phyloP scores from a whole-genome alignment of 2,797 vertebrate species.

The Chloroceryle amazona region DNA sequence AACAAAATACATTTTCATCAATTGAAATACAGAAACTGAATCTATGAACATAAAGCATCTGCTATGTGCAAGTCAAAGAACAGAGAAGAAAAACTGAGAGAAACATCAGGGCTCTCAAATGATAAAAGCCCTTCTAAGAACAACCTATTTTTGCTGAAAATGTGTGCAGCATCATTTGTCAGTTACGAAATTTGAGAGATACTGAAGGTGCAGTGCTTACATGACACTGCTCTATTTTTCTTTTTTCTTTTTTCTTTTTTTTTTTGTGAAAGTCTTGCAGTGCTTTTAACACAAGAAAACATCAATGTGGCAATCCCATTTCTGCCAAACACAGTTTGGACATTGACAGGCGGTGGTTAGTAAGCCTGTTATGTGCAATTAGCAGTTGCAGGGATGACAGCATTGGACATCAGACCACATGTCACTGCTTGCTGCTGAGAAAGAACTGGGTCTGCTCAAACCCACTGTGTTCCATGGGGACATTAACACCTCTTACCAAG shows the following conservation, averaged over 20 bases:
- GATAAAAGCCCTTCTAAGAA: conserved; percentile 24
- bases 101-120: background rate
- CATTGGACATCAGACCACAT: background rate
- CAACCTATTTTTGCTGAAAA: background rate
- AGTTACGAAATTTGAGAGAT: background rate
- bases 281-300: background rate
- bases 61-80: background rate
- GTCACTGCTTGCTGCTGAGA: background rate
- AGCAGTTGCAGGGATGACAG: background rate
- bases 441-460: background rate
- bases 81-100: background rate
- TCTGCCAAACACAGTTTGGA: background rate
- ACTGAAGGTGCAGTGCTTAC: background rate
- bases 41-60: conserved; percentile 40
- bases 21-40: background rate
- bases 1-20: conserved; percentile 36
- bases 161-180: background rate
- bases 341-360: background rate
- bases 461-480: background rate
- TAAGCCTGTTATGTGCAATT: background rate
- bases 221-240: background rate
- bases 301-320: background rate
- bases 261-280: background rate
- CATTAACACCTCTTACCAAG: background rate
- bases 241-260: background rate